Evolutionary conservation across 2,888 invertebrate species (phyloP).

Genomic region (Theodoxus fluviatilis): DNA sequence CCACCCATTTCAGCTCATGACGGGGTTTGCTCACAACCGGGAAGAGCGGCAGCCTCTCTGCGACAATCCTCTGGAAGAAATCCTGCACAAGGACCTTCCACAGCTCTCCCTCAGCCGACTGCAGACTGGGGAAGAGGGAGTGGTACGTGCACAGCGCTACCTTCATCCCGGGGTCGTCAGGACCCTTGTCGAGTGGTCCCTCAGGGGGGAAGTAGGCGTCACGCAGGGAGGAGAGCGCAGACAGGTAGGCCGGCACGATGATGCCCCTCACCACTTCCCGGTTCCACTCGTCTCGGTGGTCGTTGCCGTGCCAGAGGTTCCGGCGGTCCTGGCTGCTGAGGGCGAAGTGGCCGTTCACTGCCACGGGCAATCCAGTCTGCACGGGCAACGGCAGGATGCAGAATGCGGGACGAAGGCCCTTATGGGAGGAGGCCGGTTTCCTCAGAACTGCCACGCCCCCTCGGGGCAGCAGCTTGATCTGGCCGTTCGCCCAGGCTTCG

Average conservation of each 20-base stretch:
- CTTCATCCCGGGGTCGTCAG: background rate
- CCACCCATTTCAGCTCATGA: too few relatives aligned
- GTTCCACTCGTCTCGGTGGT: slow-evolving; percentile 49
- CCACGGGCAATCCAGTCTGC: slow-evolving; percentile 41
- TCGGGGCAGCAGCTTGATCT: slow-evolving; percentile 40
- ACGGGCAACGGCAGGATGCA: slow-evolving; percentile 51
- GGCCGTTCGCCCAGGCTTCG: slow-evolving; percentile 33
- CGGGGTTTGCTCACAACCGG: too few relatives aligned
- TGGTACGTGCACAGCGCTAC: too few relatives aligned
- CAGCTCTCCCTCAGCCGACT: slow-evolving; percentile 3
- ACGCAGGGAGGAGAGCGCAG: slow-evolving; percentile 29
- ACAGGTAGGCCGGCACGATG: slow-evolving; percentile 48
- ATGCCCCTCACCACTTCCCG: slow-evolving; percentile 39
- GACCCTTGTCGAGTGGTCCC: background rate
- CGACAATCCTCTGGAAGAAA: slow-evolving; percentile 24
- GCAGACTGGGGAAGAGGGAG: slow-evolving; percentile 27
- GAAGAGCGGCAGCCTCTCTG: slow-evolving; percentile 15
- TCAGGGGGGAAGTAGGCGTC: background rate
- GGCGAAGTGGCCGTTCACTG: slow-evolving; percentile 49
- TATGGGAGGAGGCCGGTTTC: too few relatives aligned
- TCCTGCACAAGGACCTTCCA: slow-evolving; percentile 26
- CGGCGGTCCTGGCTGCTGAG: slow-evolving; percentile 41
- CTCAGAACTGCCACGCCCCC: slow-evolving; percentile 41
- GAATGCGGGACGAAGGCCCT: slow-evolving; percentile 27
- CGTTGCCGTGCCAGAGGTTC: too few relatives aligned